A percentile compares a stretch with the other conserved stretches of the same genome.
Evolutionary conservation across 2,113 vertebrate species (phyloP).

Genomic region (Falco punctatus): DNA sequence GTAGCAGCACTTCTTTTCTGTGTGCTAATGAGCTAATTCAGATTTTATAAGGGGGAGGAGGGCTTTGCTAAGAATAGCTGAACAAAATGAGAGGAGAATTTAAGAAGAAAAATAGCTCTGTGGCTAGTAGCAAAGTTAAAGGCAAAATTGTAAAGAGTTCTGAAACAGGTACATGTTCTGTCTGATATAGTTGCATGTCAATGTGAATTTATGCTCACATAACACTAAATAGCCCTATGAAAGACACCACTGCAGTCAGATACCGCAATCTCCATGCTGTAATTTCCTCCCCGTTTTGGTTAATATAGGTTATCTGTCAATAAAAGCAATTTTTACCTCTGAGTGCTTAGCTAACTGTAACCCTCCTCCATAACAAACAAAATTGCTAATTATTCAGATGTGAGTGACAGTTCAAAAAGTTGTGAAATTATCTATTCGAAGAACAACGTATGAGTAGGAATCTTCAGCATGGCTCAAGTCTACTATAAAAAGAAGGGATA

Average conservation of each 20-base stretch:
- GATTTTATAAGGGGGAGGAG: not conserved
- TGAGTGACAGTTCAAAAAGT: not conserved
- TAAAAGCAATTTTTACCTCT: not conserved
- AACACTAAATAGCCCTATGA: not conserved
- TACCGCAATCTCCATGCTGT: not conserved
- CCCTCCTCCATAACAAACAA: not conserved
- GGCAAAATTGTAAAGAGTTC: not conserved
- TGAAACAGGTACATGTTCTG: not conserved
- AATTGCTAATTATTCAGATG: not conserved
- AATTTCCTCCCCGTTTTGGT: not conserved
- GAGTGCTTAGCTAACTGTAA: not conserved
- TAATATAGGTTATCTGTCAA: not conserved
- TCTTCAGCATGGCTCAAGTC: not conserved
- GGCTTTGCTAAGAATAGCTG: not conserved
- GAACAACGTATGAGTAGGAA: no score
- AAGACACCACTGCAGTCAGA: not conserved
- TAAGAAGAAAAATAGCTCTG: not conserved
- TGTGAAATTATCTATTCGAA: not conserved
- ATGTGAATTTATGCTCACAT: rapidly evolving
- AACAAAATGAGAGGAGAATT: not conserved
- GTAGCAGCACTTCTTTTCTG: not conserved
- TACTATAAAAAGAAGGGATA: not conserved
- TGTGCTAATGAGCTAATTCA: not conserved
- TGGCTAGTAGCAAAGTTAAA: not conserved
- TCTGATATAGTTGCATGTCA: not conserved